Evolutionary conservation across 2,888 invertebrate species (phyloP).

Genomic region (Terebella lapidaria): DNA sequence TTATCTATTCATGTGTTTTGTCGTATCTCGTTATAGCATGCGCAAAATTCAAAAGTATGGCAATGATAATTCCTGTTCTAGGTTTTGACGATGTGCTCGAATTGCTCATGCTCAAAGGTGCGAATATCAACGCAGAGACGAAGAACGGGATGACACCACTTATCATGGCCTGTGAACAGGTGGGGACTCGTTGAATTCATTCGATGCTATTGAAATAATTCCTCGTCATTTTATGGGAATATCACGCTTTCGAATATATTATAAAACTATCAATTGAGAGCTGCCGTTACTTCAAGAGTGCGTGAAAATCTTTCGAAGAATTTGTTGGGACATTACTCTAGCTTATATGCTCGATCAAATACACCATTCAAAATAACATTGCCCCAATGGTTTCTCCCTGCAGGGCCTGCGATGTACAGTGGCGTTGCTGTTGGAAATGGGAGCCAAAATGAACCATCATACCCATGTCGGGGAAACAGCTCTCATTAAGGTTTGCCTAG

Average conservation of each 20-base stretch:
- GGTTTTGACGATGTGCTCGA: conserved; percentile 13
- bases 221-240: conserved; percentile 21
- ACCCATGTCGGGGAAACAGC: conserved; percentile 42
- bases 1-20: no score
- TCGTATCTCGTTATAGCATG: no score
- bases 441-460: conserved; percentile 43
- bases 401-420: conserved; percentile 40
- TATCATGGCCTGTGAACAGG: conserved; percentile 41
- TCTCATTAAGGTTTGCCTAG: conserved; percentile 46
- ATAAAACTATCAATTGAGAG: no score
- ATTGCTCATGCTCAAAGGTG: conserved; percentile 37
- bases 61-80: no score
- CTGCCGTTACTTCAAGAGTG: not conserved
- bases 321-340: no score
- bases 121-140: conserved; percentile 35
- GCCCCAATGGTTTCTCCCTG: not conserved
- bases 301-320: not conserved
- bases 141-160: conserved; percentile 43
- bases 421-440: conserved; percentile 38
- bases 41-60: no score
- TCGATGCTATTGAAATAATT: no score
- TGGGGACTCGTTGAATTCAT: no score
- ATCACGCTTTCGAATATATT: not conserved
- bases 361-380: no score
- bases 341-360: no score